Evolutionary conservation across 2,888 invertebrate species (phyloP).

Genomic region (Oscheius sp.): DNA sequence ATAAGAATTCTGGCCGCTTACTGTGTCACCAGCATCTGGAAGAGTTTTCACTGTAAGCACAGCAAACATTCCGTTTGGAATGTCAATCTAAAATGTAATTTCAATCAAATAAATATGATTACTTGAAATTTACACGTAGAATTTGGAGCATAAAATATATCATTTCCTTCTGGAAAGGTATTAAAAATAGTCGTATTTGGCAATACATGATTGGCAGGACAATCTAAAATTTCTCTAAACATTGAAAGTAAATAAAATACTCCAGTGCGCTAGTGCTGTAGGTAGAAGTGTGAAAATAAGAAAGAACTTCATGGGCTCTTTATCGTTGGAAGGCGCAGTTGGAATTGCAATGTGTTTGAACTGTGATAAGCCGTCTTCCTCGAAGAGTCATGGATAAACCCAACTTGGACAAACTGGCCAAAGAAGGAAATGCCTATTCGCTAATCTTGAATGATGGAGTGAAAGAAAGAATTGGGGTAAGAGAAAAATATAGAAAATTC

Average conservation of each 20-base stretch:
- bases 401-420: not conserved
- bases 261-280: not conserved
- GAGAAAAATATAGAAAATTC: not conserved
- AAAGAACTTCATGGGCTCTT: not conserved
- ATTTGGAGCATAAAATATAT: constrained; percentile 4
- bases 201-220: not conserved
- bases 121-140: constrained; percentile 7
- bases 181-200: not conserved
- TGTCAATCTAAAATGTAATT: not conserved
- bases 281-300: not conserved
- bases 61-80: not conserved
- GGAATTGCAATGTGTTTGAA: constrained; percentile 13
- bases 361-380: constrained; percentile 20
- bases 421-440: not conserved
- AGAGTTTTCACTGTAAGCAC: not conserved
- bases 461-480: not conserved
- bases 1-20: not conserved
- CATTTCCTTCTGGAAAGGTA: not conserved
- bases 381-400: constrained; percentile 5
- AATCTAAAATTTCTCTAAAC: not conserved
- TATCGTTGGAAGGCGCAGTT: not conserved
- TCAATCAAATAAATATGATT: not conserved
- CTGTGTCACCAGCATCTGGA: not conserved
- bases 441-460: too few relatives aligned
- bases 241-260: not conserved